phyloP scores from a whole-genome alignment of 1,140 invertebrate genomes.

The Procambarus clarkii region DNA sequence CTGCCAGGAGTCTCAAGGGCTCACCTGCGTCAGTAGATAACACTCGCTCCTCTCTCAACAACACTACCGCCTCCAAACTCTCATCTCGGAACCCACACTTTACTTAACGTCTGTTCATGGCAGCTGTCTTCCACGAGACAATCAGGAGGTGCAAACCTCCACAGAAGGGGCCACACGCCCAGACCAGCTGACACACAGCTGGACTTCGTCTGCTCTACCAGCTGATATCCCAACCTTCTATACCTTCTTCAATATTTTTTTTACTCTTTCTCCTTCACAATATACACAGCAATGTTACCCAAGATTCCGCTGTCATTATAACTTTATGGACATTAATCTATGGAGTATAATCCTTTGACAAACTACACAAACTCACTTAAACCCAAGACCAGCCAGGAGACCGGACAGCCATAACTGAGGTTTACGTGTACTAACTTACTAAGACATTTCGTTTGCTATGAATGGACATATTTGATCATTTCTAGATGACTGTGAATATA shows the following conservation, averaged over 20 bases:
- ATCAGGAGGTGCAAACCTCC: too few species aligned
- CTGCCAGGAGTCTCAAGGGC: too few species aligned
- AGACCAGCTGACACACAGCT: slow-evolving; percentile 23
- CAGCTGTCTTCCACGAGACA: too few species aligned
- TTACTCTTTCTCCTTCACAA: neutral
- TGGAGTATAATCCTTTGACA: neutral
- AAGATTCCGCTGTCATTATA: neutral
- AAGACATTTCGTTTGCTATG: neutral
- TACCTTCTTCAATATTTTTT: neutral
- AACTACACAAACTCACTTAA: slow-evolving; percentile 21
- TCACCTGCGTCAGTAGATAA: too few species aligned
- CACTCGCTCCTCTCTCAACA: too few species aligned
- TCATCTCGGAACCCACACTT: too few species aligned
- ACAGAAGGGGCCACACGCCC: too few species aligned
- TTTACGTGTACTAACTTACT: slow-evolving; percentile 47
- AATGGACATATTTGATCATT: neutral
- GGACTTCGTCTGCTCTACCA: slow-evolving; percentile 33
- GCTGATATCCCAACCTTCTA: slow-evolving; percentile 2
- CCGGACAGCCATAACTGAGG: slow-evolving; percentile 26
- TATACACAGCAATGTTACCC: too few species aligned
- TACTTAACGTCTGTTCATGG: too few species aligned
- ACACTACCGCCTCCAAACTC: too few species aligned
- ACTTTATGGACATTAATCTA: neutral
- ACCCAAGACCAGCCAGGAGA: neutral
- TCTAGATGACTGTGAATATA: neutral